Evolutionary conservation across 1,140 invertebrate species (phyloP), one percentile per base, ranked within the genome.

Genomic region (Lepidostoma basale): DNA sequence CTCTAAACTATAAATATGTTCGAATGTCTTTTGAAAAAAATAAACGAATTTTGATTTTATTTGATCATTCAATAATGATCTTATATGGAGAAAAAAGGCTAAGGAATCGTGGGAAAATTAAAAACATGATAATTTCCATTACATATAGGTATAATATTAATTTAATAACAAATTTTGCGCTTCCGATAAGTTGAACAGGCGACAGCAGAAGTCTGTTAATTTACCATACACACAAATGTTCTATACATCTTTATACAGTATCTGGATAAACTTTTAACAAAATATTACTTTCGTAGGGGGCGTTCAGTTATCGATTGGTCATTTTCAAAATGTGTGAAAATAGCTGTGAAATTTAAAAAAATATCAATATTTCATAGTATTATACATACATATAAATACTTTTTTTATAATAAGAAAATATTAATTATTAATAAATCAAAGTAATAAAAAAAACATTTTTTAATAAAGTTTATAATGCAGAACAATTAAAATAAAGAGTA

Each of bases 141-240:
- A 60, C 56, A 60, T 16, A 60, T 42, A n/a, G n/a, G n/a, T n/a
- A n/a, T n/a, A 60, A 42, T 9, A 56, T 60, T 60, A n/a, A 60
- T 40, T 60, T 60, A 42, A 42, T 60, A 60, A 60, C 56, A 60
- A 60, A 42, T 22, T 60, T 60, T 60, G 56, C 39, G 56, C 56
- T 16, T 60, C 33, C 20, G 14, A 36, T 33, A 28, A 56, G 25
- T 30, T 60, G 16, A 60, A 44, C 22, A 44, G 39, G 52, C 40
- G 8, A 60, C 25, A n/a, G 22, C 36, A 44, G 20, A 60, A 25
- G n/a, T 25, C 12, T 6, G 14, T 42, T 33, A 14, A 4, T 56
- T 2, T 1, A n/a, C 28, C 3, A 28, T 44, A 23, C 22, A 60
- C 22, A 42, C 20, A 40, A 56, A 56, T 56, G 10, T 10, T 36